A percentile compares a stretch with the other conserved stretches of the same genome.
Evolutionary conservation across 2,113 vertebrate species (phyloP).

Genomic region (Paracanthobrama guichenoti): DNA sequence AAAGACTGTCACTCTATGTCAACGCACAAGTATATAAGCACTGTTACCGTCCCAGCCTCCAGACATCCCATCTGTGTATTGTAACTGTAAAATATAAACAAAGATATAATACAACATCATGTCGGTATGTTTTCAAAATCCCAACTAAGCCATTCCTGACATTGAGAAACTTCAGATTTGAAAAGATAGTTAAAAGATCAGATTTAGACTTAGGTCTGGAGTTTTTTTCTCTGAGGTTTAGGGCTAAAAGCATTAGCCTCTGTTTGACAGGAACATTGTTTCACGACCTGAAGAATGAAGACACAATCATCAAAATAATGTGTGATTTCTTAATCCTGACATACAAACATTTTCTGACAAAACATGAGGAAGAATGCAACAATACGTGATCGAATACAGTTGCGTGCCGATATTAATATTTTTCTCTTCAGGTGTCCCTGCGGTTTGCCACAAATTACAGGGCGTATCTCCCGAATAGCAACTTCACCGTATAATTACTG

Average conservation of each 20-base stretch:
- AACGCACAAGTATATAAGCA: conserved; percentile 13
- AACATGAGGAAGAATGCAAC: not conserved
- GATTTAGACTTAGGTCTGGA: not conserved
- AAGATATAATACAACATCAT: not conserved
- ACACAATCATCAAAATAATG: too few relatives aligned
- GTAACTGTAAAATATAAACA: conserved; percentile 25
- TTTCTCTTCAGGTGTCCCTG: not conserved
- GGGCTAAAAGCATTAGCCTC: not conserved
- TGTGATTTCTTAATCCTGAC: not conserved
- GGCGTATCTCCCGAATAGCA: not conserved
- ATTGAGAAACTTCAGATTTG: not conserved
- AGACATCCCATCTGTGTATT: not conserved
- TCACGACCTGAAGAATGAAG: not conserved
- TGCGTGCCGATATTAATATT: not conserved
- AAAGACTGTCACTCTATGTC: not conserved
- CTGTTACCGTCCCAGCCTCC: not conserved
- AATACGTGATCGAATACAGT: not conserved
- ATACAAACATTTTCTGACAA: not conserved
- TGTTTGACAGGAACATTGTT: not conserved
- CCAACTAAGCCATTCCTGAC: not conserved
- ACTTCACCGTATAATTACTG: not conserved
- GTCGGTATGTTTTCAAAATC: not conserved
- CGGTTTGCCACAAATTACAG: conserved; percentile 23
- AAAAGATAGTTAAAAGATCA: not conserved
- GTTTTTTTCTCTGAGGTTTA: not conserved